Conservation (phyloP, 2,888 invertebrate species). For the Pseudolycoriella hygida region DNA sequence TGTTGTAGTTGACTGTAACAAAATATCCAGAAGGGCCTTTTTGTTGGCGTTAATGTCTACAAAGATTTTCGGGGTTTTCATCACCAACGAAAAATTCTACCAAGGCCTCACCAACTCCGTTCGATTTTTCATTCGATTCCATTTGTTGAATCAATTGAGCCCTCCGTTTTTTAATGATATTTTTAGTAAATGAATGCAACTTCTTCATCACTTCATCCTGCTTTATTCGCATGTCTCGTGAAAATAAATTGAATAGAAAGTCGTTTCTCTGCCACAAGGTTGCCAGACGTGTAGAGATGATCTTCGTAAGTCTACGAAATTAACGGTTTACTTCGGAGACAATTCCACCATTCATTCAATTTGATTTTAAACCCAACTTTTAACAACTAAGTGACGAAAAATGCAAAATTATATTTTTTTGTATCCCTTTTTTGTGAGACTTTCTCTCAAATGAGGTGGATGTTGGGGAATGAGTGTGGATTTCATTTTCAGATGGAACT, state of each 20-base stretch:
- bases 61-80: not conserved
- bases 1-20: constrained; percentile 37
- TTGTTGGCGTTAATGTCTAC: no score
- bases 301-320: constrained; percentile 16
- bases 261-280: constrained; percentile 17
- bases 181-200: constrained; percentile 29
- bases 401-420: no score
- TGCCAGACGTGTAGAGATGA: constrained; percentile 18
- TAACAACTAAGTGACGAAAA: no score
- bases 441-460: no score
- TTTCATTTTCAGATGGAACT: no score
- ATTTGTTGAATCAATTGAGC: constrained; percentile 10
- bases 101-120: not conserved
- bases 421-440: no score
- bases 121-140: not conserved
- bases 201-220: constrained; percentile 16
- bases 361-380: no score
- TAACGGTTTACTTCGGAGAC: constrained; percentile 17
- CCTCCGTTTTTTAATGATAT: constrained; percentile 26
- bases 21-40: constrained; percentile 47
- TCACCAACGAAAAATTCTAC: not conserved
- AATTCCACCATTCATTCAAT: no score
- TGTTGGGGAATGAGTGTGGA: no score
- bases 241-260: constrained; percentile 16
- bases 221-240: not conserved